Base-by-base conservation (phyloP, 1,140 invertebrate genomes). In the Drosophila seguyi region DNA sequence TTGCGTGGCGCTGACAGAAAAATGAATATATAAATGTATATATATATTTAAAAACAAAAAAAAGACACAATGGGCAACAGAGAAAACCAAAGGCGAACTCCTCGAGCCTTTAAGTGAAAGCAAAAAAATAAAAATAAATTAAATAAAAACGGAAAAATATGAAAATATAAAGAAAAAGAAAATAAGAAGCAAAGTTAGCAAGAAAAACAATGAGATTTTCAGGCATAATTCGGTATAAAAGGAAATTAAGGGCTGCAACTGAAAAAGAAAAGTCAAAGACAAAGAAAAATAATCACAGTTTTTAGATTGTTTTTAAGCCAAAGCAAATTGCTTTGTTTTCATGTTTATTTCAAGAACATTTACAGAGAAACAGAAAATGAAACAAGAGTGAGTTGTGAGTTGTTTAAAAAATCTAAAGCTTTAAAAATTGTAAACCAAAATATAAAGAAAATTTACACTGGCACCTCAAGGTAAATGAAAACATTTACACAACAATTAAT, bases 1-100 rank as follows among this genome's bases (percentile, higher is more conserved):
- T 66, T 45, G 76, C 76, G 67, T 87, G 84, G 48, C 72, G 53
- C 85, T 87, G 83, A 87, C 84, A 88, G 84, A 80, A 83, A 79
- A 80, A 60, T 53, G 36, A 42, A 60, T 53, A 53, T 20, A 52
- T 6, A 50, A 14, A 20, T 34, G 48, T 1, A 50, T n/a, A 48
- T 18, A 20, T 34, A 67, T 38, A 50, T 25, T 29, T 29, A 18
- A 52, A 55, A 62, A 65, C 18, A 42, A 38, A 34, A 34, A 39
- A 42, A 45, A 34, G 20, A 50, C 13, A 55, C 11, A 22, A 39
- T 31, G 52, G 16, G 20, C 39, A 67, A 63, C 25, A 11, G 25
- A 25, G n/a, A 38, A 34, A 41, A 59, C 27, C 60, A 18, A 65
- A 41, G 22, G 44, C 25, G 16, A 67, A 36, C 48, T 68, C 18